Evolutionary conservation across 23 tunicate species (phyloP).

Genomic region (Ascidia mentula): DNA sequence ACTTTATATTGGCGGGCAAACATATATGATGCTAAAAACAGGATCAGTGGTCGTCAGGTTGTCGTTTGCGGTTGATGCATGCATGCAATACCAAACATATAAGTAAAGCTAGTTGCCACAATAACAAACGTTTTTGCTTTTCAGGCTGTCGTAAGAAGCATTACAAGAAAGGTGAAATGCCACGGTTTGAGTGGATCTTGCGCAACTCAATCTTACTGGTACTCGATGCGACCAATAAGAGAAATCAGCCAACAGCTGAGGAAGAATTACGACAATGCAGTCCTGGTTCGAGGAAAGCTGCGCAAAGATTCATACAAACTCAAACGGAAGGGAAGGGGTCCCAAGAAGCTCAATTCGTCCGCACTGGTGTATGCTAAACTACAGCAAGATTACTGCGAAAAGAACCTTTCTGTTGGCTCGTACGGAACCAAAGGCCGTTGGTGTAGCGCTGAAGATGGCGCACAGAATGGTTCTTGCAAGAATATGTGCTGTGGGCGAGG

Average conservation of each 20-base stretch:
- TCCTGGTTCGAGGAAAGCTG: not conserved
- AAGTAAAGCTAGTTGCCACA: too few relatives aligned
- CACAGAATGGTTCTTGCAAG: not conserved
- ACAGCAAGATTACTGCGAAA: not conserved
- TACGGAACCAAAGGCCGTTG: slow-evolving; percentile 1
- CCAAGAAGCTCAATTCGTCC: not conserved
- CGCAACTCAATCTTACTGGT: slow-evolving; percentile 86
- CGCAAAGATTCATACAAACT: not conserved
- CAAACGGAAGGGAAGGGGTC: not conserved
- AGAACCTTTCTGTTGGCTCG: not conserved
- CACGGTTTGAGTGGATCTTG: slow-evolving; percentile 96
- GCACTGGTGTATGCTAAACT: not conserved
- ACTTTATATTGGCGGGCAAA: too few relatives aligned
- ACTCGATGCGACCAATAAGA: slow-evolving; percentile 74
- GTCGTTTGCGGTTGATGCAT: too few relatives aligned
- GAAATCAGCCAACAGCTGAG: slow-evolving; percentile 22
- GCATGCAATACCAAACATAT: too few relatives aligned
- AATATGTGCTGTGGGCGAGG: not conserved
- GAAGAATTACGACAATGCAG: not conserved
- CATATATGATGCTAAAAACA: too few relatives aligned
- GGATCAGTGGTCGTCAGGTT: too few relatives aligned
- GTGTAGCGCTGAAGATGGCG: not conserved
- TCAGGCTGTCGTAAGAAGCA: slow-evolving; percentile 58
- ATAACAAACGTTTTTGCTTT: too few relatives aligned
- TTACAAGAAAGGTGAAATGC: slow-evolving; percentile 63